Base-by-base conservation (phyloP, 35 echinoderm and acorn worm species). In the Heliocidaris tuberculata region DNA sequence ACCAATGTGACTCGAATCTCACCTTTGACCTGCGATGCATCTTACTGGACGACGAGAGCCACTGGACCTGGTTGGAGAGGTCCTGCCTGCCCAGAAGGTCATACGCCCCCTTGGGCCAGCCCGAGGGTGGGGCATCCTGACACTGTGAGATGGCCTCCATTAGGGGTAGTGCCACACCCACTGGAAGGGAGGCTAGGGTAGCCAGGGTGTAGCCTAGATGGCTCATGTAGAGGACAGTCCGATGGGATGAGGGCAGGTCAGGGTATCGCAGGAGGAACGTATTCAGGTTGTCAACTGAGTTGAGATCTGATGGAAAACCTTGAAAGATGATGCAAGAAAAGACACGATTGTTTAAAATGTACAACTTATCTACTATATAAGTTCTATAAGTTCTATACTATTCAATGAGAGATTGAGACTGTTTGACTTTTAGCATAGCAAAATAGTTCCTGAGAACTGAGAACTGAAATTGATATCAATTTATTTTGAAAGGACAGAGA, bases 51-150 rank as follows among this genome's bases (percentile, higher is more conserved):
- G 47, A 13, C 15, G 91, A 49, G 13, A 93, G 50, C 91, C 91
- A 93, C 71, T 96, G 94, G 16, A 94, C 95, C 90, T 99, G 97
- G 17, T 59, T 95, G 2, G 97, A 96, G 2, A 99, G 93, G 95
- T 99, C 98, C 70, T 99, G 96, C 47, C 98, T 95, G 16, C 96
- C 95, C 17, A 99, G 94, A 21, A 99, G 94, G 27, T 91, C 90
- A 56, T 99, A 99, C 15, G 98, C 98, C 6, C 94, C 94, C 94
- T 99, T 95, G 10, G 98, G 96, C 98, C 98, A 99, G 52, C 94
- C 94, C 47, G 88, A 95, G 0, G 96, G 98, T 17, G 98, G 98
- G 12, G 95, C 96, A 29, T 97, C 96, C 88, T 94, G 88, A 48
- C 97, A 95, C 27, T 94, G 89, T 50, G 92, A 94, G 78, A 99